These are phyloP conservation scores for Fabriciana adippe DNA, from an alignment of 2,888 invertebrate species.

Conservation along the genomic window DNA sequence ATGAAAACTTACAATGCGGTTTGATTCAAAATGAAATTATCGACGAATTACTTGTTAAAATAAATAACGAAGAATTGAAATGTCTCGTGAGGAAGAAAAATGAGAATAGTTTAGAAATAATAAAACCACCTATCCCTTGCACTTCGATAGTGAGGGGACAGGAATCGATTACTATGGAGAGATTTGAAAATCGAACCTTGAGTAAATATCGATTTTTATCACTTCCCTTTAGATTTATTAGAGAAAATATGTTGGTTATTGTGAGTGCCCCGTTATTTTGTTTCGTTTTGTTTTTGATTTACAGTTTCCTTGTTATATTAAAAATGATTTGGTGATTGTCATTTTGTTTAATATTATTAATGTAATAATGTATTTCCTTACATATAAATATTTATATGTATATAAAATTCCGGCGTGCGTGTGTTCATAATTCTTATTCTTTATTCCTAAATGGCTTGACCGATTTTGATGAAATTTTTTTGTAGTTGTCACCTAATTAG, in stretches of 20 bases:
- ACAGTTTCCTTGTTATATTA: slow-evolving; percentile 54
- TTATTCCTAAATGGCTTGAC: too few relatives aligned
- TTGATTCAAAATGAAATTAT: slow-evolving; percentile 57
- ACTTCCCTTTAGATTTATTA: slow-evolving; percentile 50
- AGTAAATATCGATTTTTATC: slow-evolving; percentile 40
- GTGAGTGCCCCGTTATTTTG: slow-evolving; percentile 64
- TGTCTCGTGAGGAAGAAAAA: background rate
- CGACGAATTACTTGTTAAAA: slow-evolving; percentile 56
- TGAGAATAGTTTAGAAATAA: slow-evolving; percentile 40
- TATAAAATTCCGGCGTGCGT: too few relatives aligned
- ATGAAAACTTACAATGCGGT: slow-evolving; percentile 58
- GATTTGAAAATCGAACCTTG: slow-evolving; percentile 4
- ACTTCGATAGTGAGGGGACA: slow-evolving; percentile 40
- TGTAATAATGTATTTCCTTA: too few relatives aligned
- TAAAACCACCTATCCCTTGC: slow-evolving; percentile 35
- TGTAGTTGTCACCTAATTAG: too few relatives aligned
- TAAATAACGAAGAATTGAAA: slow-evolving; percentile 47
- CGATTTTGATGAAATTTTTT: too few relatives aligned
- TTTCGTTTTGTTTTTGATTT: slow-evolving; percentile 54
- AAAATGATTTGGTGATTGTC: slow-evolving; percentile 49
- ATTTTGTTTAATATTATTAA: background rate
- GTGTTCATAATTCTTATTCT: too few relatives aligned
- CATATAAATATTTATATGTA: too few relatives aligned
- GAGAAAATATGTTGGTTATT: slow-evolving; percentile 60
- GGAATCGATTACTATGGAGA: slow-evolving; percentile 25